A percentile compares a stretch with the other conserved stretches of the same genome.
Conservation (phyloP, 2,113 vertebrate genomes). For the Ceyx cyanopectus region DNA sequence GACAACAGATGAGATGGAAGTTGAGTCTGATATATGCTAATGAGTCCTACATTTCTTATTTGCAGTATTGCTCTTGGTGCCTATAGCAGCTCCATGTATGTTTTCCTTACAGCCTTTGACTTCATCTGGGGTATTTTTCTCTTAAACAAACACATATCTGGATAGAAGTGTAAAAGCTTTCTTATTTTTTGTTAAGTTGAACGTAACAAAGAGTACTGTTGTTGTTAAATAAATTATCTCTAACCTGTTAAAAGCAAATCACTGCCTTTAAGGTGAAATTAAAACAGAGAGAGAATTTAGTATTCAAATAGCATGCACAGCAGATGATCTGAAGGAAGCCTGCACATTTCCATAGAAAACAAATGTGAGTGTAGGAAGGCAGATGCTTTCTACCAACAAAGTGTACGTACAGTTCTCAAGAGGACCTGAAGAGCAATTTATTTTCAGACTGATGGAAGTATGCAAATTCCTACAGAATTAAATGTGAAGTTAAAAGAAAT, state of each 20-base stretch:
- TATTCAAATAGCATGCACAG: conserved; percentile 68
- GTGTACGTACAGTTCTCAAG: conserved; percentile 69
- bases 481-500: conserved; percentile 66
- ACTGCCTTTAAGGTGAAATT: conserved; percentile 53
- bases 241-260: conserved; percentile 60
- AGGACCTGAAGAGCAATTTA: conserved; percentile 70
- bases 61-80: conserved; percentile 18
- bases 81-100: background rate
- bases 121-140: conserved; percentile 13
- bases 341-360: conserved; percentile 68
- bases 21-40: conserved; percentile 32
- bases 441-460: conserved; percentile 71
- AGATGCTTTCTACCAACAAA: conserved; percentile 75
- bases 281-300: conserved; percentile 66
- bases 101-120: background rate
- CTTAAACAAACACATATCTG: conserved; percentile 9
- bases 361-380: conserved; percentile 73
- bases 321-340: conserved; percentile 72
- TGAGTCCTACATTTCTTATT: conserved; percentile 14
- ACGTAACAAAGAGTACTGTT: background rate
- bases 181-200: conserved; percentile 17
- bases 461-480: conserved; percentile 70
- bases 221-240: conserved; percentile 42
- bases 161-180: conserved; percentile 25
- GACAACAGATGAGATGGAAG: background rate